Conservation (phyloP, 2,797 vertebrate species). For the Potorous gilbertii region DNA sequence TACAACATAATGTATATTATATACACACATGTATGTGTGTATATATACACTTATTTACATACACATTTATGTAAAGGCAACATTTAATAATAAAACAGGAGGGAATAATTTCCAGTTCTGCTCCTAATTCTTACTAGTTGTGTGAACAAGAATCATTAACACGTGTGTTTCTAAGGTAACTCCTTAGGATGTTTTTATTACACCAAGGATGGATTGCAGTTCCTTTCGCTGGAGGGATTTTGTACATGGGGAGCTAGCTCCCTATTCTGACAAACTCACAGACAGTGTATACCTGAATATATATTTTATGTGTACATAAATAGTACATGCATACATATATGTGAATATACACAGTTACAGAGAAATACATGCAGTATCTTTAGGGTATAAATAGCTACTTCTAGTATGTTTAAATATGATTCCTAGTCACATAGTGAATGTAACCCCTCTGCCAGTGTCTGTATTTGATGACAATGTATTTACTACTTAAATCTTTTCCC, state of each 20-base stretch:
- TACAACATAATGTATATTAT: background rate
- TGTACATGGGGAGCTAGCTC: background rate
- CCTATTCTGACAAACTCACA: background rate
- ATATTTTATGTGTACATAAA: background rate
- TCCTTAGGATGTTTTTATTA: background rate
- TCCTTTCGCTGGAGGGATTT: background rate
- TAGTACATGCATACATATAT: background rate
- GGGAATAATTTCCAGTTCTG: background rate
- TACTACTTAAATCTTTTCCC: background rate
- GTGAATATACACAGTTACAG: background rate
- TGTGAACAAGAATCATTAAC: background rate
- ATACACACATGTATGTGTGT: background rate
- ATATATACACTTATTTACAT: background rate
- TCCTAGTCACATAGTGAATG: background rate
- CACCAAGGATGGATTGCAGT: background rate
- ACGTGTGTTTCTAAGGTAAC: background rate
- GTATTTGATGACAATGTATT: background rate
- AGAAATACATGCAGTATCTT: background rate
- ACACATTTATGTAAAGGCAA: background rate
- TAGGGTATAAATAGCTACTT: background rate
- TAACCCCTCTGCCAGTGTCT: background rate
- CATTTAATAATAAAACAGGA: background rate
- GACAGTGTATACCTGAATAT: background rate
- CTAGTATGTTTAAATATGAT: background rate
- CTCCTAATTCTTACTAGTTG: background rate